These are phyloP conservation scores for Candidula unifasciata DNA, from an alignment of 2,888 invertebrate species.

Conservation along the genomic window DNA sequence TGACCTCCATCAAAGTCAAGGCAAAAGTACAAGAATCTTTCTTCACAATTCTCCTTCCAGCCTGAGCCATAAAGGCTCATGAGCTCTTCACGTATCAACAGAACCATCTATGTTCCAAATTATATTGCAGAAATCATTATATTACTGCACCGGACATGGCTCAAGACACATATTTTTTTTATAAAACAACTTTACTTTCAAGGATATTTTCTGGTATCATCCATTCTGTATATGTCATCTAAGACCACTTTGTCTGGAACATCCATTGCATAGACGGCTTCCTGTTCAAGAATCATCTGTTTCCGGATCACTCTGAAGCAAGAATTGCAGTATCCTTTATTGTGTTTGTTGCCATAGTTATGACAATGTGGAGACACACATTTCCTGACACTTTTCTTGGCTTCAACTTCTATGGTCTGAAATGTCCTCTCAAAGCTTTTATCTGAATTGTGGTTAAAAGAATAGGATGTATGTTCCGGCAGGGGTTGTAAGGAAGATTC, in stretches of 20 bases:
- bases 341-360: conserved; percentile 63
- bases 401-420: not conserved
- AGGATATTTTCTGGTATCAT: no score
- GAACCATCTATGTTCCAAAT: no score
- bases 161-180: no score
- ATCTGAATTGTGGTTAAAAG: not conserved
- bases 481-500: not conserved
- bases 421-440: not conserved
- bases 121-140: no score
- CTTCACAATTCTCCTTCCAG: no score
- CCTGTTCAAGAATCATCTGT: not conserved
- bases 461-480: not conserved
- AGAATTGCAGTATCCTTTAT: conserved; percentile 66
- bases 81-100: no score
- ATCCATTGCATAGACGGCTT: conserved; percentile 7
- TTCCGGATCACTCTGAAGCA: conserved; percentile 55
- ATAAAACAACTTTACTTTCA: no score
- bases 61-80: no score
- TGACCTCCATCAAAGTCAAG: no score
- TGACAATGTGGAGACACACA: conserved; percentile 48
- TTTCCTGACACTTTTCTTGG: not conserved
- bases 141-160: no score
- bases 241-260: conserved; percentile 45
- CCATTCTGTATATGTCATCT: not conserved
- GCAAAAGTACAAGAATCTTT: no score